These are phyloP conservation scores for Genyomyrus donnyi DNA, from an alignment of 2,113 vertebrate species.

Conservation along the genomic window DNA sequence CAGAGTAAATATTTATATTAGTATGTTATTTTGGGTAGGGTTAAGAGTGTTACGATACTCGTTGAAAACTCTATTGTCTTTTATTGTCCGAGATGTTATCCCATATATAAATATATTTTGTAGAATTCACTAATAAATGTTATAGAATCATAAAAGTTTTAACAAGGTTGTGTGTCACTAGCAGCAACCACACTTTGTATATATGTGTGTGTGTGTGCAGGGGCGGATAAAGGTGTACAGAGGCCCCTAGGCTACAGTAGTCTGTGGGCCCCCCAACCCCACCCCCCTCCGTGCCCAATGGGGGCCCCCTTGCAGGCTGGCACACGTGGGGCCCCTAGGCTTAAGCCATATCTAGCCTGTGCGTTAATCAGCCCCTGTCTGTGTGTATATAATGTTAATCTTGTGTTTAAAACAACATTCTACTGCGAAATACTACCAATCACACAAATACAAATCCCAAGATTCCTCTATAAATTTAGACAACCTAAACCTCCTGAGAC, in stretches of 20 bases:
- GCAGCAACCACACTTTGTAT: neutral
- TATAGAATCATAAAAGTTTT: neutral
- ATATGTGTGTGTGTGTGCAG: too few relatives aligned
- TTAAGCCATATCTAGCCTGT: too few relatives aligned
- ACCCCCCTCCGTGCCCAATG: too few relatives aligned
- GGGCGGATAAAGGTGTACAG: too few relatives aligned
- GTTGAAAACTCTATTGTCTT: neutral
- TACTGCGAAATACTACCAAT: neutral
- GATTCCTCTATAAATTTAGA: neutral
- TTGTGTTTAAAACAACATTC: neutral
- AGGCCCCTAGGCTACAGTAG: too few relatives aligned
- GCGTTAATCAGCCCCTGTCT: too few relatives aligned
- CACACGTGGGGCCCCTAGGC: too few relatives aligned
- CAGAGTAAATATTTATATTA: neutral
- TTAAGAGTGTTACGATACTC: neutral
- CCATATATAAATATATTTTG: neutral
- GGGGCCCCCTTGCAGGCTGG: too few relatives aligned
- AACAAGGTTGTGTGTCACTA: neutral
- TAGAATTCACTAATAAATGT: neutral
- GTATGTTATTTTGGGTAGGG: neutral
- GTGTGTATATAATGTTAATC: neutral
- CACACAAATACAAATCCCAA: neutral
- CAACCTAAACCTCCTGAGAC: too few relatives aligned
- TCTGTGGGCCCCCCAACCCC: too few relatives aligned
- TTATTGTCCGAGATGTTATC: neutral